These are phyloP conservation scores for Nycticryphes semicollaris DNA, from an alignment of 2,113 vertebrate species.

Conservation along the genomic window DNA sequence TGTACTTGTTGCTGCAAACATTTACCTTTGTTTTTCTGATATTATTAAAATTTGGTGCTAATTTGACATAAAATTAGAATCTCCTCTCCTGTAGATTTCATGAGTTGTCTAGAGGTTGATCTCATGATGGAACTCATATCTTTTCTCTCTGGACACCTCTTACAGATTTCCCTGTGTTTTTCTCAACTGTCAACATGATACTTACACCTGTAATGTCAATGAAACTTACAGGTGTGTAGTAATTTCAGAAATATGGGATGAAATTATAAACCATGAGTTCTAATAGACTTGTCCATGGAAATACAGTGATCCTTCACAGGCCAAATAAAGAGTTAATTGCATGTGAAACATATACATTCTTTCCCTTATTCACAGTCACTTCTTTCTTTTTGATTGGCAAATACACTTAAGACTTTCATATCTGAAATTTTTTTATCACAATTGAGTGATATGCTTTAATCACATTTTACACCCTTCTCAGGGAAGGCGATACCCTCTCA, in stretches of 20 bases:
- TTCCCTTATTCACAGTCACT: background rate
- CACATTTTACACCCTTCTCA: background rate
- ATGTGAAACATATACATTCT: background rate
- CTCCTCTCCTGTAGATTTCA: background rate
- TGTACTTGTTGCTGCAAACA: background rate
- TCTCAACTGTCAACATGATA: background rate
- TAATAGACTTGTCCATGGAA: background rate
- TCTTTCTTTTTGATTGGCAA: background rate
- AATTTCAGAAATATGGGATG: background rate
- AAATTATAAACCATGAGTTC: background rate
- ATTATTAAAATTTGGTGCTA: background rate
- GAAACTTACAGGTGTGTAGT: background rate
- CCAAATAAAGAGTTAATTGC: background rate
- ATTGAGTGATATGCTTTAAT: background rate
- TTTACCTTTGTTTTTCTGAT: background rate
- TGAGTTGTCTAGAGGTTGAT: background rate
- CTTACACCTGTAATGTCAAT: background rate
- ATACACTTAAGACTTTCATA: background rate
- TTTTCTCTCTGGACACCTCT: background rate
- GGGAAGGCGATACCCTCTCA: background rate
- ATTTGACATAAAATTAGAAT: background rate
- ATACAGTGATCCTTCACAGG: background rate
- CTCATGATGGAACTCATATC: background rate
- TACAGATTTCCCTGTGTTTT: background rate
- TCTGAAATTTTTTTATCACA: background rate